phyloP scores from a whole-genome alignment of 2,797 vertebrate species.

The Rhinophrynus dorsalis region DNA sequence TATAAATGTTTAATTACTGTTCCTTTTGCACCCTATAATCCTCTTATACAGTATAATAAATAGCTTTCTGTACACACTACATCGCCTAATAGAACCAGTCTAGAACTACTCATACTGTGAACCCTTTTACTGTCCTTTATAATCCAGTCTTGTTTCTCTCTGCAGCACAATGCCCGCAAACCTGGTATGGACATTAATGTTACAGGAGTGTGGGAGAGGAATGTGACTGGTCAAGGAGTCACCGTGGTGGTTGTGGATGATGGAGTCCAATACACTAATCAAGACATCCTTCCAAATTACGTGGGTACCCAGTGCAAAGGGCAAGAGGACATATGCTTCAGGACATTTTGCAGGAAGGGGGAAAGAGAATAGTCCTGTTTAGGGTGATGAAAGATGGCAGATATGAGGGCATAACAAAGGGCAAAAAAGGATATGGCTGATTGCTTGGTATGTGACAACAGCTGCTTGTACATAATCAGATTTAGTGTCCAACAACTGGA shows the following conservation, averaged over 20 bases:
- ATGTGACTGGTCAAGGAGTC: constrained; percentile 88
- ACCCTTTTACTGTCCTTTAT: too few relatives aligned
- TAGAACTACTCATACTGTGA: too few relatives aligned
- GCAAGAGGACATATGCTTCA: not conserved
- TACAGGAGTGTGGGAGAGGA: constrained; percentile 92
- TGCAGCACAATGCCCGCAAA: constrained; percentile 81
- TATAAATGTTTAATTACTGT: not conserved
- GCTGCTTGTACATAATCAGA: too few relatives aligned
- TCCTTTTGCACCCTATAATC: too few relatives aligned
- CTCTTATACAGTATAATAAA: too few relatives aligned
- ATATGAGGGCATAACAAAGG: not conserved
- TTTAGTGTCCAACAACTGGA: too few relatives aligned
- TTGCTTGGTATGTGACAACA: too few relatives aligned
- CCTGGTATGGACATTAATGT: constrained; percentile 93
- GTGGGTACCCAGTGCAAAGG: constrained; percentile 66
- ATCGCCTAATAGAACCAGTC: too few relatives aligned
- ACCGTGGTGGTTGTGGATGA: constrained; percentile 97
- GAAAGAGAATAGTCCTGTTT: not conserved
- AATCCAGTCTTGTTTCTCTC: not conserved
- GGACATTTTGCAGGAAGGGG: too few relatives aligned
- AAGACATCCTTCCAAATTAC: constrained; percentile 92
- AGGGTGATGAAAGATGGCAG: not conserved
- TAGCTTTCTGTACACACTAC: too few relatives aligned
- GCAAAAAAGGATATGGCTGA: not conserved
- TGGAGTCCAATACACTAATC: constrained; percentile 87